These are phyloP conservation scores for Sinotaia quadrata DNA, from an alignment of 2,888 invertebrate species.

Conservation along the genomic window DNA sequence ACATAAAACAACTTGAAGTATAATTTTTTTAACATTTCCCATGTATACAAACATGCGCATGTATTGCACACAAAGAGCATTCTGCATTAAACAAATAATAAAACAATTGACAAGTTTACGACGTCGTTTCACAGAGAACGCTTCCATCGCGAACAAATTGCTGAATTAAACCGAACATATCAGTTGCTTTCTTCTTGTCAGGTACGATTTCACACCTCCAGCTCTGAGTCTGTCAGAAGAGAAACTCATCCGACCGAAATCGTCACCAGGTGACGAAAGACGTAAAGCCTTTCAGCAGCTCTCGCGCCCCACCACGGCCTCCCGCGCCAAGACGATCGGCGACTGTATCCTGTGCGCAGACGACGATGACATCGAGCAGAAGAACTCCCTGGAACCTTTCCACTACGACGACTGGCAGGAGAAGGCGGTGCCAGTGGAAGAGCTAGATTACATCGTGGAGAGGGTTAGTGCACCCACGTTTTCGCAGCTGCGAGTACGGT, in stretches of 20 bases:
- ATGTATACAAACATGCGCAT: too few relatives aligned
- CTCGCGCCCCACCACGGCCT: conserved; percentile 38
- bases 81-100: too few relatives aligned
- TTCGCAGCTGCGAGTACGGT: conserved; percentile 22
- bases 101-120: too few relatives aligned
- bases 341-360: conserved; percentile 31
- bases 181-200: not conserved
- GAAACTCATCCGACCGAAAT: conserved; percentile 1
- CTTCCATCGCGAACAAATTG: too few relatives aligned
- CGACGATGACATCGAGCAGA: conserved; percentile 29
- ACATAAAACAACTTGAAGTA: too few relatives aligned
- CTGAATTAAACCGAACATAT: too few relatives aligned
- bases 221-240: too few relatives aligned
- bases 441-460: conserved; percentile 28
- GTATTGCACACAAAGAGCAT: too few relatives aligned
- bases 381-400: conserved; percentile 34
- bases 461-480: conserved; percentile 33
- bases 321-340: conserved; percentile 28
- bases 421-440: conserved; percentile 21
- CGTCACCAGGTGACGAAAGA: conserved; percentile 21
- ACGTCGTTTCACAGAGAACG: too few relatives aligned
- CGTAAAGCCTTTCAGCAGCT: conserved; percentile 34
- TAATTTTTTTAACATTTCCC: too few relatives aligned
- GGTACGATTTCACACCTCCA: conserved; percentile 7
- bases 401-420: conserved; percentile 31